Evolutionary conservation across 2,888 invertebrate species (phyloP).

Genomic region (Epistrophe grossulariae): DNA sequence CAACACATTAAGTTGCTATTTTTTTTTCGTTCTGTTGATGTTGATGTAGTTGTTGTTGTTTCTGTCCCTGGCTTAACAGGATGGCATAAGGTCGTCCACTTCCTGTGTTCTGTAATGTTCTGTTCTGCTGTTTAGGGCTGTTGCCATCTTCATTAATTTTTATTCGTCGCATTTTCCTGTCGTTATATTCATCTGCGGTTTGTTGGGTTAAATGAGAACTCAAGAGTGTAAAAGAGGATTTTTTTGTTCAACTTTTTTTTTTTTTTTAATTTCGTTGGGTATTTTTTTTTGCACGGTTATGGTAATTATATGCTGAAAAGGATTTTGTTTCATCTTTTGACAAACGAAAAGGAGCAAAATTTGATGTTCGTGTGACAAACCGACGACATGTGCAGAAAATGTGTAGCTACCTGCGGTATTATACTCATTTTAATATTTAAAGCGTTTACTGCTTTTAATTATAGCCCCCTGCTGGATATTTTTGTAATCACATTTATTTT

Average conservation of each 20-base stretch:
- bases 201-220: slow-evolving; percentile 39
- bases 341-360: slow-evolving; percentile 40
- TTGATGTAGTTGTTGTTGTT: not conserved
- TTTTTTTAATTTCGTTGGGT: slow-evolving; percentile 2
- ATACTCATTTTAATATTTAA: slow-evolving; percentile 69
- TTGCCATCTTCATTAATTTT: slow-evolving; percentile 72
- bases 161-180: slow-evolving; percentile 72
- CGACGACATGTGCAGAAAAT: not conserved
- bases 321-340: slow-evolving; percentile 71
- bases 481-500: slow-evolving; percentile 61
- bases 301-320: slow-evolving; percentile 70
- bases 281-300: slow-evolving; percentile 66
- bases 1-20: slow-evolving; percentile 48
- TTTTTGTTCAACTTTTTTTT: slow-evolving; percentile 6
- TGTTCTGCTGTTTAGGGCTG: slow-evolving; percentile 47
- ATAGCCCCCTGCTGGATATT: slow-evolving; percentile 57
- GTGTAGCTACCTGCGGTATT: slow-evolving; percentile 42
- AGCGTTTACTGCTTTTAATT: slow-evolving; percentile 70
- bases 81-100: slow-evolving; percentile 3
- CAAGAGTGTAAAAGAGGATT: slow-evolving; percentile 14
- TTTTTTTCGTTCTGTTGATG: slow-evolving; percentile 28
- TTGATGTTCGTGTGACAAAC: slow-evolving; percentile 9
- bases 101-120: slow-evolving; percentile 35
- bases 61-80: slow-evolving; percentile 33
- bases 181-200: slow-evolving; percentile 50